These are phyloP conservation scores for Linnaemya tessellans DNA, from an alignment of 2,888 invertebrate genomes.

Conservation along the genomic window DNA sequence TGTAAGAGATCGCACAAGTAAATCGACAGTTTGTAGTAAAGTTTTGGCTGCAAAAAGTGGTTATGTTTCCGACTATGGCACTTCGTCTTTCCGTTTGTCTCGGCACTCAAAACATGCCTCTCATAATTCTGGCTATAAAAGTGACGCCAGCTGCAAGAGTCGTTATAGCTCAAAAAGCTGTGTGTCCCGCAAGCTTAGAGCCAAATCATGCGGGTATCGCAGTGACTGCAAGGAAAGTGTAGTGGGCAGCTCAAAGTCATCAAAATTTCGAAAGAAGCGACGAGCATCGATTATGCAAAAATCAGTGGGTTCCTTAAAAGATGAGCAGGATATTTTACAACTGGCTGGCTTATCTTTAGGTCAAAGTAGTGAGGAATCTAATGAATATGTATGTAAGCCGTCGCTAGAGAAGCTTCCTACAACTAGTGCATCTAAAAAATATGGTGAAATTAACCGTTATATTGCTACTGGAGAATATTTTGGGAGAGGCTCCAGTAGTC, in stretches of 20 bases:
- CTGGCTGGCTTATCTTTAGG: slow-evolving; percentile 86
- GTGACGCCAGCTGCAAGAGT: slow-evolving; percentile 86
- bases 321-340: slow-evolving; percentile 86
- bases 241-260: slow-evolving; percentile 79
- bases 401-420: slow-evolving; percentile 79
- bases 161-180: slow-evolving; percentile 86
- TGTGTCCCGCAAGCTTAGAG: slow-evolving; percentile 85
- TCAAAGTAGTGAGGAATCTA: slow-evolving; percentile 84
- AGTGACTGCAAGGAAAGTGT: slow-evolving; percentile 79
- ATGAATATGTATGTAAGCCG: slow-evolving; percentile 81
- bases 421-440: slow-evolving; percentile 82
- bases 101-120: slow-evolving; percentile 75
- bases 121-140: slow-evolving; percentile 85
- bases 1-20: slow-evolving; percentile 61
- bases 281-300: slow-evolving; percentile 79
- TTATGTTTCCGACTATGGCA: slow-evolving; percentile 86
- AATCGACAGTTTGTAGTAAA: slow-evolving; percentile 83
- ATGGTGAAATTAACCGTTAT: slow-evolving; percentile 83
- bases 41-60: slow-evolving; percentile 83
- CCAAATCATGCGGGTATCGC: slow-evolving; percentile 82
- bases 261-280: slow-evolving; percentile 81
- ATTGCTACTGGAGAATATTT: slow-evolving; percentile 84
- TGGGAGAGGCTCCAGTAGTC: slow-evolving; percentile 74
- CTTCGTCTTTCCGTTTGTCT: slow-evolving; percentile 76
- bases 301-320: slow-evolving; percentile 82